phyloP scores from a whole-genome alignment of 2,888 invertebrate species.

The Cerceris rybyensis region DNA sequence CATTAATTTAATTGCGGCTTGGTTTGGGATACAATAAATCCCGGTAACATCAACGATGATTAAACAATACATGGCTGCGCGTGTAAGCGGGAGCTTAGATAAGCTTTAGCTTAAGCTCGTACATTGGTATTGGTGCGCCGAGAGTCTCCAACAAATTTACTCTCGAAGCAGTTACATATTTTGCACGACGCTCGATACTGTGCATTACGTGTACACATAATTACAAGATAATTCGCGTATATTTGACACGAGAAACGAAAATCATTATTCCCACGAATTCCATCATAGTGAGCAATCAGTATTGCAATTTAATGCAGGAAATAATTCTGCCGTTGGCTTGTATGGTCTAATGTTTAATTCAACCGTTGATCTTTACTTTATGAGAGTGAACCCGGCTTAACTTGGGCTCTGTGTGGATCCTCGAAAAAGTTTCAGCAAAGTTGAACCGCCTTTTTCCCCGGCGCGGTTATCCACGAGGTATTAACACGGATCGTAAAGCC shows the following conservation, averaged over 20 bases:
- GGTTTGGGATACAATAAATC: constrained; percentile 51
- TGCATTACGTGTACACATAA: constrained; percentile 21
- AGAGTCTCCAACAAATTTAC: constrained; percentile 59
- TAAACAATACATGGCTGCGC: constrained; percentile 61
- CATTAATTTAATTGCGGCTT: constrained; percentile 28
- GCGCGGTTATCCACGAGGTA: constrained; percentile 68
- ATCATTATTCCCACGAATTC: background rate
- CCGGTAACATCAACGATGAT: constrained; percentile 59
- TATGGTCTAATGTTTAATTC: constrained; percentile 64
- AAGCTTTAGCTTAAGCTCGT: constrained; percentile 61
- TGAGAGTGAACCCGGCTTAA: constrained; percentile 64
- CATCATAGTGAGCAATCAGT: constrained; percentile 17
- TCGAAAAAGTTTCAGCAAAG: constrained; percentile 65
- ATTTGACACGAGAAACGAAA: background rate
- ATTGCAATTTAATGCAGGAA: constrained; percentile 46
- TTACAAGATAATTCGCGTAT: constrained; percentile 1
- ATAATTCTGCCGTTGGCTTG: constrained; percentile 43
- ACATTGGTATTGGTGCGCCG: constrained; percentile 49
- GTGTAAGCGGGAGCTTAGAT: constrained; percentile 62
- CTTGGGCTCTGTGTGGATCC: constrained; percentile 51
- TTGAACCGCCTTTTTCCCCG: constrained; percentile 59
- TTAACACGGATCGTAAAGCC: constrained; percentile 69
- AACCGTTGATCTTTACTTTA: constrained; percentile 66
- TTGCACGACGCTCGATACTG: constrained; percentile 44
- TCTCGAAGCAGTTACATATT: constrained; percentile 50